These are phyloP conservation scores for Thalassarche chlororhynchos DNA, from an alignment of 2,113 vertebrate genomes.

Conservation along the genomic window DNA sequence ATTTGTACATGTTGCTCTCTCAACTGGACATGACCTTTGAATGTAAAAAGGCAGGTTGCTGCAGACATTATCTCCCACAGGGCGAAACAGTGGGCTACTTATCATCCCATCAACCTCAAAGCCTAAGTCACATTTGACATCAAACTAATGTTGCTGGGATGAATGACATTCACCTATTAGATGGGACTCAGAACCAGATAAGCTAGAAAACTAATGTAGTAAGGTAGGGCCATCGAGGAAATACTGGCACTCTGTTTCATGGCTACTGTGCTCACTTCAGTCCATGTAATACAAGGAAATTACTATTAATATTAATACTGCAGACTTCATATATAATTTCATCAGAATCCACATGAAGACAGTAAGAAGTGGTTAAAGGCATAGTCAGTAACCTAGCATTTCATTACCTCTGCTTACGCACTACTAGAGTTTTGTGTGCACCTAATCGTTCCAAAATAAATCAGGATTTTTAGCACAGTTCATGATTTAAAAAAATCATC, in stretches of 20 bases:
- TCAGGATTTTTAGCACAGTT: neutral
- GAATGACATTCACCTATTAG: slow-evolving; percentile 1
- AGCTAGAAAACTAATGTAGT: neutral
- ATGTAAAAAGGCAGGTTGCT: slow-evolving; percentile 38
- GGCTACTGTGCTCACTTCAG: neutral
- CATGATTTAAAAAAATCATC: neutral
- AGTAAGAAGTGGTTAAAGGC: neutral
- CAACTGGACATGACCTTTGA: slow-evolving; percentile 47
- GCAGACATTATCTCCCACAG: slow-evolving; percentile 26
- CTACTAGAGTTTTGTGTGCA: neutral
- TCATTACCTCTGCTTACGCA: neutral
- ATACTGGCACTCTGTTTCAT: neutral
- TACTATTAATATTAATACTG: neutral
- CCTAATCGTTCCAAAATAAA: neutral
- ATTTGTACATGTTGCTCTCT: slow-evolving; percentile 21
- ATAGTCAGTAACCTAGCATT: neutral
- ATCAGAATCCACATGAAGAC: neutral
- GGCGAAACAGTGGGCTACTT: neutral
- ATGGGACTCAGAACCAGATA: neutral
- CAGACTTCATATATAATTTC: neutral
- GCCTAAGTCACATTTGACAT: slow-evolving; percentile 38
- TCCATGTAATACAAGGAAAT: neutral
- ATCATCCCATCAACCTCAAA: slow-evolving; percentile 59
- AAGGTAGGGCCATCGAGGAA: neutral
- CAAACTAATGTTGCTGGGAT: neutral